These are phyloP conservation scores for Callocephalon fimbriatum DNA, from an alignment of 2,113 vertebrate species.

Conservation along the genomic window DNA sequence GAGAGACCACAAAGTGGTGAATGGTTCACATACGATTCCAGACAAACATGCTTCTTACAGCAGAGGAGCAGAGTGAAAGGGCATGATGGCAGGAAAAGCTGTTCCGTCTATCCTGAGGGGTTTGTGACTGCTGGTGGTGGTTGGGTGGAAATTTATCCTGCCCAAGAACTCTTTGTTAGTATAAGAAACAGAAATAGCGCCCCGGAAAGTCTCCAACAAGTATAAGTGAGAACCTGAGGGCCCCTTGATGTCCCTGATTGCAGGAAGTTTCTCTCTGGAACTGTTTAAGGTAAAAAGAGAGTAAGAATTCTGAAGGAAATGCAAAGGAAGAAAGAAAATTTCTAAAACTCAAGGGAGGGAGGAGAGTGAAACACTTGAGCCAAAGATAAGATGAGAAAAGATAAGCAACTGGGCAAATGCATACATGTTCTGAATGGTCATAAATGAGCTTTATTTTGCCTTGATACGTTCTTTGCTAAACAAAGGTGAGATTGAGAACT, in stretches of 20 bases:
- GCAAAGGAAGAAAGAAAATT: not conserved
- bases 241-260: not conserved
- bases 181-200: not conserved
- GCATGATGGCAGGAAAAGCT: not conserved
- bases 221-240: not conserved
- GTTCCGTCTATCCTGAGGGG: not conserved
- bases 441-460: not conserved
- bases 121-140: not conserved
- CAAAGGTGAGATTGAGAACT: not conserved
- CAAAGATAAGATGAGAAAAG: not conserved
- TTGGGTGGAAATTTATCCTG: not conserved
- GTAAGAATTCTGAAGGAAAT: not conserved
- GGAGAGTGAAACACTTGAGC: not conserved
- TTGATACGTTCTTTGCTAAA: not conserved
- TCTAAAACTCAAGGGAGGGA: not conserved
- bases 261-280: not conserved
- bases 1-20: not conserved
- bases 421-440: not conserved
- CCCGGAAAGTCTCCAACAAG: not conserved
- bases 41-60: not conserved
- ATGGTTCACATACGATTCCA: not conserved
- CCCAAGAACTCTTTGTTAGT: not conserved
- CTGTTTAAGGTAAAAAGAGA: not conserved
- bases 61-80: not conserved
- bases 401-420: not conserved